Evolutionary conservation across 2,888 invertebrate genomes (phyloP).

Genomic region (Cheilosia scutellata): DNA sequence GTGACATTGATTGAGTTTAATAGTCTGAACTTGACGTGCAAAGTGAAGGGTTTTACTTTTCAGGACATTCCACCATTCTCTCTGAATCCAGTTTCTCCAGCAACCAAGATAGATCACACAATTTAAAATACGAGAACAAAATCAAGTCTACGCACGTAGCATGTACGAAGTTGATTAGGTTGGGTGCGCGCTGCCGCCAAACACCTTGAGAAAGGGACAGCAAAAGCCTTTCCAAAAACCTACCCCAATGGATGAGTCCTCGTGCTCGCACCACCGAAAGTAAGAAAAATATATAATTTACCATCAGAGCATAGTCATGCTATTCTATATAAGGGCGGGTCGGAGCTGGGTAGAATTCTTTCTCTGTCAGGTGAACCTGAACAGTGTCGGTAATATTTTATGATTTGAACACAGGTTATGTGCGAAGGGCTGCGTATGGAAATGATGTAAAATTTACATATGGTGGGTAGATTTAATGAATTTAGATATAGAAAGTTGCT

Average conservation of each 20-base stretch:
- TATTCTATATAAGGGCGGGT: background rate
- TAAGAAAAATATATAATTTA: slow-evolving; percentile 45
- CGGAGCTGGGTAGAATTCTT: background rate
- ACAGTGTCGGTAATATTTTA: slow-evolving; percentile 36
- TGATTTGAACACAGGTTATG: slow-evolving; percentile 21
- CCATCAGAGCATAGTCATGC: slow-evolving; percentile 27
- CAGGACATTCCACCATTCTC: slow-evolving; percentile 6
- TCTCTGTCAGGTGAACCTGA: slow-evolving; percentile 34
- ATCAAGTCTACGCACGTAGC: slow-evolving; percentile 60
- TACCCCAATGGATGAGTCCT: slow-evolving; percentile 43
- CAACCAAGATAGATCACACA: slow-evolving; percentile 72
- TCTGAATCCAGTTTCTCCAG: slow-evolving; percentile 37
- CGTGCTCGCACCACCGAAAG: slow-evolving; percentile 3
- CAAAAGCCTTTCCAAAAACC: slow-evolving; percentile 16
- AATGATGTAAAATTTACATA: slow-evolving; percentile 65
- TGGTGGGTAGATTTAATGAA: slow-evolving; percentile 59
- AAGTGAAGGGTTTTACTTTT: slow-evolving; percentile 64
- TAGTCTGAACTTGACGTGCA: slow-evolving; percentile 63
- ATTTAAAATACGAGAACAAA: slow-evolving; percentile 58
- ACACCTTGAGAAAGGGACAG: slow-evolving; percentile 1
- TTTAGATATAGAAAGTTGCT: slow-evolving; percentile 51
- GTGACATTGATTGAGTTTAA: slow-evolving; percentile 76
- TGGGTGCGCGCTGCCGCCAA: slow-evolving; percentile 11
- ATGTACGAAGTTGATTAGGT: slow-evolving; percentile 61
- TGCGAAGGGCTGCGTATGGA: slow-evolving; percentile 35